Evolutionary conservation across 2,113 vertebrate species (phyloP).

Genomic region (Pluvialis apricaria): DNA sequence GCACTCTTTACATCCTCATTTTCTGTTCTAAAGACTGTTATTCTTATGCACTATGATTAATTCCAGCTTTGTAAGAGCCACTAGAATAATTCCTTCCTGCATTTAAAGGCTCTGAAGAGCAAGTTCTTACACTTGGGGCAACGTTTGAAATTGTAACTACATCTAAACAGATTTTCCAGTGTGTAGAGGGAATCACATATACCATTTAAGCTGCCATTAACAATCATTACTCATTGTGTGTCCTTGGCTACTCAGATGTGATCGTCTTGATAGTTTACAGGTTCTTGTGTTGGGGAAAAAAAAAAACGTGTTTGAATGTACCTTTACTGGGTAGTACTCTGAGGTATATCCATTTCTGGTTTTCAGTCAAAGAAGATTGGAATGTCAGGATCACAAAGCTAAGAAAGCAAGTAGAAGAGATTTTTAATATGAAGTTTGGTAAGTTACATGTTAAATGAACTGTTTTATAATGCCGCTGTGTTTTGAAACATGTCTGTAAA

Average conservation of each 20-base stretch:
- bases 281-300: not conserved
- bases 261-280: not conserved
- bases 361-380: conserved; percentile 80
- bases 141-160: not conserved
- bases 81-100: not conserved
- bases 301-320: not conserved
- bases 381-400: conserved; percentile 80
- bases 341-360: not conserved
- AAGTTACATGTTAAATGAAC: conserved; percentile 11
- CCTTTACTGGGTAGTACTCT: not conserved
- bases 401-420: conserved; percentile 79
- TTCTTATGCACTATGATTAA: not conserved
- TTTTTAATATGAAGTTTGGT: conserved; percentile 82
- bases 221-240: not conserved
- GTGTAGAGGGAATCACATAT: not conserved
- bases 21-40: not conserved
- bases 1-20: not conserved
- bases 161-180: not conserved
- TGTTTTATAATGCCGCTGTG: not conserved
- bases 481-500: not conserved
- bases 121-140: not conserved
- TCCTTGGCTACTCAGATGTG: not conserved
- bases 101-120: not conserved
- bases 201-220: not conserved
- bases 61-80: not conserved